Evolutionary conservation across 2,888 invertebrate species (phyloP).

Genomic region (Ariolimax columbianus): DNA sequence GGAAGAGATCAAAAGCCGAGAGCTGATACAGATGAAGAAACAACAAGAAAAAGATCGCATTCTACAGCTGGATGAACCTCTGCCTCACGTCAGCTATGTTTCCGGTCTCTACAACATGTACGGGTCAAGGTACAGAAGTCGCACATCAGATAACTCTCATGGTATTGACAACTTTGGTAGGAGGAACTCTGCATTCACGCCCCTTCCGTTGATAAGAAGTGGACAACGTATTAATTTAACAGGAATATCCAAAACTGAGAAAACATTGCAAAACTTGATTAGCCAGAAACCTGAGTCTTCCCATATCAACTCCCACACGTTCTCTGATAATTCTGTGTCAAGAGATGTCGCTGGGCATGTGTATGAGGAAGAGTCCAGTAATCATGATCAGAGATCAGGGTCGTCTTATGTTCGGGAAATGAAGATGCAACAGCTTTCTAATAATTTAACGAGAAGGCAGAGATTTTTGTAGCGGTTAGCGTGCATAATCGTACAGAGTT

Average conservation of each 20-base stretch:
- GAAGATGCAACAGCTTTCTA: background rate
- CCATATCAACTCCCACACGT: background rate
- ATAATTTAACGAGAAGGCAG: background rate
- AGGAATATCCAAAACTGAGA: background rate
- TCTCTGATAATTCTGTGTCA: background rate
- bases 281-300: background rate
- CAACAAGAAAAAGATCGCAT: constrained; percentile 66
- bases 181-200: constrained; percentile 9
- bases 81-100: constrained; percentile 46
- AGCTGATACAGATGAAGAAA: constrained; percentile 62
- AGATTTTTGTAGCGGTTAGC: background rate
- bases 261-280: background rate
- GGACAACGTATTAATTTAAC: background rate
- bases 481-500: too few relatives aligned
- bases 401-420: constrained; percentile 35
- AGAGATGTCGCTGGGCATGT: background rate
- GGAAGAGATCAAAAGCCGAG: constrained; percentile 62
- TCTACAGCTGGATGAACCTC: constrained; percentile 58
- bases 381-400: background rate
- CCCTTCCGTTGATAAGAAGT: background rate
- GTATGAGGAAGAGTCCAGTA: background rate
- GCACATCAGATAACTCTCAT: background rate
- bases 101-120: constrained; percentile 56
- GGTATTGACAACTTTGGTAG: constrained; percentile 21
- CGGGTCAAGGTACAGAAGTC: constrained; percentile 23